These are phyloP conservation scores for Aphelenchoides avenae DNA, from an alignment of 1,140 invertebrate species.

Conservation along the genomic window DNA sequence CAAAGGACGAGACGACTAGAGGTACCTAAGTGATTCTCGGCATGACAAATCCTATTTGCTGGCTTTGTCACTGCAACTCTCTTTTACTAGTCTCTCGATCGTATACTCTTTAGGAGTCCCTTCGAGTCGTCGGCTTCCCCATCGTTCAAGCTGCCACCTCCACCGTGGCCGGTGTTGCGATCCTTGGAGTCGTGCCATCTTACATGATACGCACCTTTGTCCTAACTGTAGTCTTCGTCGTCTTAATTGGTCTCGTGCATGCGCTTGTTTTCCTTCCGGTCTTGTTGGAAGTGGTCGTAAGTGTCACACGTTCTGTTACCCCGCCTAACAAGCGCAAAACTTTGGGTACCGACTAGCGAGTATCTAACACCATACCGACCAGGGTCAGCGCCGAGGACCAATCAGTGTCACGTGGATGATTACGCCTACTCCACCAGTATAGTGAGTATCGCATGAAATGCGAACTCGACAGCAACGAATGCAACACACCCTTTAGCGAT, in stretches of 20 bases:
- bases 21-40: no score
- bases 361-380: constrained; percentile 32
- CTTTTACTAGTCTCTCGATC: constrained; percentile 1
- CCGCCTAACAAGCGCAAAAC: not conserved
- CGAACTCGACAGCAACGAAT: no score
- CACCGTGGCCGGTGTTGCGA: constrained; percentile 46
- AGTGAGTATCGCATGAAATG: no score
- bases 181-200: constrained; percentile 47
- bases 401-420: no score
- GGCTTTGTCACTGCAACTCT: not conserved
- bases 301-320: not conserved
- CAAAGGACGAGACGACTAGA: constrained; percentile 36
- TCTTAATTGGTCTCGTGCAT: constrained; percentile 45
- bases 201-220: constrained; percentile 55
- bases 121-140: constrained; percentile 40
- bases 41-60: not conserved
- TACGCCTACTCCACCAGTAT: no score
- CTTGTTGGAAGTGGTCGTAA: constrained; percentile 41
- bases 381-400: no score
- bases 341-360: constrained; percentile 23
- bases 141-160: constrained; percentile 43
- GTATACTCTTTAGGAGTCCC: constrained; percentile 34
- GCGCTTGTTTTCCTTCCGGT: constrained; percentile 51
- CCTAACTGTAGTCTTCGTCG: constrained; percentile 51
- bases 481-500: no score